Evolutionary conservation across 2,113 vertebrate genomes (phyloP), one percentile per base, ranked within the genome.

Genomic region (Onychostruthus taczanowskii): DNA sequence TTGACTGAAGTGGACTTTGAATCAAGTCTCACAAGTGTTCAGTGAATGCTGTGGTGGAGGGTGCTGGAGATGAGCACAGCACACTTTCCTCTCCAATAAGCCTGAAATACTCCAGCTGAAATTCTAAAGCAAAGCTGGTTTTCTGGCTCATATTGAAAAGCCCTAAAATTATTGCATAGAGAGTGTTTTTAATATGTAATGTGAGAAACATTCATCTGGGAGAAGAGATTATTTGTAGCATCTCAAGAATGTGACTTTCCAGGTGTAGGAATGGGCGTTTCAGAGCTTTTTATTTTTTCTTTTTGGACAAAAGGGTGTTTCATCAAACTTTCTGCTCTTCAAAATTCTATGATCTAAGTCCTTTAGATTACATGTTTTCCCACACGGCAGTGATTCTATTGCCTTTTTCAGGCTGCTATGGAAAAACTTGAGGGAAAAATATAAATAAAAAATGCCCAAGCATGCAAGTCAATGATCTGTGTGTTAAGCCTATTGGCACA

Each of bases 401-500:
- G 87, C 72, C 44, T 87, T 47, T 87, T 94, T 84, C 66, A 96
- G 87, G 63, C 95, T 93, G 72, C 89, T 90, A 92, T 7, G 39
- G 93, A 95, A 97, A 94, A 85, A 95, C 91, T 95, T 66, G 62
- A 87, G 90, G 93, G 68, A 76, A 97, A 95, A 95, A 94, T 90
- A 58, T 94, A 95, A 97, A 87, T 91, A 96, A 93, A 94, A 93
- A 90, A 95, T 90, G 81, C 61, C 84, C 67, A 94, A 90, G 82
- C 73, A 90, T 7, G n/a, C 94, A 96, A 93, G 84, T 94, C 91
- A 95, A 96, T 96, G 96, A 96, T 96, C 94, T 98, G 88, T 97
- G 87, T 95, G 88, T 93, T 96, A 97, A 97, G 87, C 92, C 73
- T 94, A 74, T 96, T 97, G 96, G 96, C 94, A 97, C 87, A 97